phyloP scores from a whole-genome alignment of 2,113 vertebrate genomes.

The Lamprologus tigripictilis region DNA sequence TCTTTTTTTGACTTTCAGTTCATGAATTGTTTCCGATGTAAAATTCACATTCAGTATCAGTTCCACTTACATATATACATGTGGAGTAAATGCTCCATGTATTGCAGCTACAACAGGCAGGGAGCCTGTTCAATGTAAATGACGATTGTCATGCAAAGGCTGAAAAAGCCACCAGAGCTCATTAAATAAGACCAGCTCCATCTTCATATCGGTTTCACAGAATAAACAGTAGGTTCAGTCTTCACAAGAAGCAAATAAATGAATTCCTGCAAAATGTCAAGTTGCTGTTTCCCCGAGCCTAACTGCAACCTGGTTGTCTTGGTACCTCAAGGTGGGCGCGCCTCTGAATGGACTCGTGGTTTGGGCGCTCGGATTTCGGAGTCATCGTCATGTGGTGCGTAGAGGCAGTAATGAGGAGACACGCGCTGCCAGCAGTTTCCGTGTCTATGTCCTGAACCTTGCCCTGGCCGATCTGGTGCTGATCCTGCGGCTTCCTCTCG shows the following conservation, averaged over 20 bases:
- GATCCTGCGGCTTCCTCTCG: slow-evolving; percentile 63
- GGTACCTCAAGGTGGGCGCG: slow-evolving; percentile 51
- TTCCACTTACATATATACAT: neutral
- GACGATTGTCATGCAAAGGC: neutral
- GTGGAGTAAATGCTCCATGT: neutral
- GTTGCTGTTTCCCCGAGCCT: neutral
- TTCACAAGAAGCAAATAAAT: neutral
- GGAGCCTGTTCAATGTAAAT: neutral
- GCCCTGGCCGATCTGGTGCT: slow-evolving; percentile 71
- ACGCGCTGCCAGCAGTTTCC: slow-evolving; percentile 64
- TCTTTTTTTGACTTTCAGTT: neutral
- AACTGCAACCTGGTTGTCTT: neutral
- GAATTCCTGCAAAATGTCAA: neutral
- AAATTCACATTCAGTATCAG: neutral
- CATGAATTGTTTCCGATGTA: neutral
- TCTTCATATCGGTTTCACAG: neutral
- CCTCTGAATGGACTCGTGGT: slow-evolving; percentile 68
- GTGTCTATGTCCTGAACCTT: slow-evolving; percentile 71
- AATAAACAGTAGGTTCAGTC: neutral
- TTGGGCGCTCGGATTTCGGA: slow-evolving; percentile 60
- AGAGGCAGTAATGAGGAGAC: slow-evolving; percentile 41
- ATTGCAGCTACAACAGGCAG: neutral
- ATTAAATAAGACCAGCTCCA: neutral
- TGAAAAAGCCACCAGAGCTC: neutral
- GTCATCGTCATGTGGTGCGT: neutral